Evolutionary conservation across 2,113 vertebrate genomes (phyloP), one percentile per base, ranked within the genome.

Genomic region (Boulengeromyrus knoepffleri): DNA sequence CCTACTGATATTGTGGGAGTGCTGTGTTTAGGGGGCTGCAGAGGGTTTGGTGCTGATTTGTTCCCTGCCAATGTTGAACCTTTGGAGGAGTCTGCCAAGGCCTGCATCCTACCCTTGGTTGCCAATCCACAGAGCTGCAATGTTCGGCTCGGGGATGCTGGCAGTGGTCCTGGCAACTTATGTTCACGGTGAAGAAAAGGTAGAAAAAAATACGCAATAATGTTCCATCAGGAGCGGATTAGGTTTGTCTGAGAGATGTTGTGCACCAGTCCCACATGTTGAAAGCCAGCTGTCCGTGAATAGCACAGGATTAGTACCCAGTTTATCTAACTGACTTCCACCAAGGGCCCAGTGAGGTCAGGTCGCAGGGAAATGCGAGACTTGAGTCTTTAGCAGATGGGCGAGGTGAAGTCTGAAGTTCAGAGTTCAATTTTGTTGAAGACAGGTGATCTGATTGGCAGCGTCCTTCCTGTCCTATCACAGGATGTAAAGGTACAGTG

Each of bases 171-270:
- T 47, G 6, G 24, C 21, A n/a, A 12, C 3, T 86, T 94, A 92
- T 89, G 90, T 93, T 93, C 89, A 91, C 91, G 90, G 93, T 90
- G 89, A 89, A 39, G 88, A 90, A 93, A 93, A 86, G 91, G 62
- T 89, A 58, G 85, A 53, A 89, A 85, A 88, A 77, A 89, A 91
- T 92, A 89, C 91, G 92, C 91, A 13, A 39, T 77, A 36, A 36
- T 36, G 13, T 74, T 88, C 49, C 91, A 88, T 90, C 92, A 93
- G 91, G 47, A 85, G n/a, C 49, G 89, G 89, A 92, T 93, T 94
- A 90, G 89, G 88, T 92, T 91, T 70, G 91, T 92, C 90, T 87
- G 87, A 91, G 0, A 92, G 91, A 91, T 91, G 91, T 88, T 62
- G 91, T 74, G 47, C 52, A 90, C 90, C 90, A 90, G 92, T 91